Percentiles rank a stretch among this genome's conserved stretches.
Conservation (phyloP, 2,113 vertebrate genomes). For the Bubo bubo region DNA sequence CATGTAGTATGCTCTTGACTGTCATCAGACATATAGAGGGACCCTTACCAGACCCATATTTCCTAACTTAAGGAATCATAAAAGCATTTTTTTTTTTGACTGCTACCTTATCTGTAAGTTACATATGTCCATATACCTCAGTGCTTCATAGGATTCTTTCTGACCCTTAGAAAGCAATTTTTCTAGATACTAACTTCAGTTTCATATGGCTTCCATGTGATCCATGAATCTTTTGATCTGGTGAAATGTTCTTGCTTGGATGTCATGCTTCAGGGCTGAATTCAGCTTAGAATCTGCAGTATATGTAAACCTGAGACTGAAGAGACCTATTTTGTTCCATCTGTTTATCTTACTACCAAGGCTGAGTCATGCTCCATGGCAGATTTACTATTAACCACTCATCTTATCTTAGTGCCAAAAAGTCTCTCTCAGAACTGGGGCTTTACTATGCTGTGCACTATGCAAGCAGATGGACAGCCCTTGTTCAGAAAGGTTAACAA, state of each 20-base stretch:
- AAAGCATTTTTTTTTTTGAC: not conserved
- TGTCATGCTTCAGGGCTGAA: not conserved
- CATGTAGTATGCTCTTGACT: not conserved
- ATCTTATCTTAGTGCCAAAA: not conserved
- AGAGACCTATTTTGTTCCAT: not conserved
- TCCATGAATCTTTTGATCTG: not conserved
- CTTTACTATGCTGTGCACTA: not conserved
- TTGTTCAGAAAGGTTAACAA: not conserved
- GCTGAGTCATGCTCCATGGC: not conserved
- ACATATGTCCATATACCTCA: not conserved
- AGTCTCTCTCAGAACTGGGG: not conserved
- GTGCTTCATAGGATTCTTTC: not conserved
- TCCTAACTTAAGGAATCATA: not conserved
- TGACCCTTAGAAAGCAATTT: not conserved
- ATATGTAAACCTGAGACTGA: not conserved
- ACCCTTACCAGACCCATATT: not conserved
- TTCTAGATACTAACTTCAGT: not conserved
- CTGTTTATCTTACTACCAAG: not conserved
- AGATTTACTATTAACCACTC: not conserved
- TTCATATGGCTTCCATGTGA: not conserved
- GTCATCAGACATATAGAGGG: not conserved
- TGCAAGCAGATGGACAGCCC: not conserved
- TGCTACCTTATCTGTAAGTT: not conserved
- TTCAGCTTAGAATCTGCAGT: not conserved
- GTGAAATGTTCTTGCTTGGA: not conserved